Evolutionary conservation across 2,113 vertebrate genomes (phyloP).

Genomic region (Rattus norvegicus): GRCr8 NC_086031.1:78361001-78361500

Average conservation of each 20-base stretch:
- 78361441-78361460: constrained; percentile 57
- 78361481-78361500: constrained; percentile 62
- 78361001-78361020: constrained; percentile 42
- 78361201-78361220: neutral
- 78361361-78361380: constrained; percentile 66
- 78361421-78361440: constrained; percentile 67
- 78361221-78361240: neutral
- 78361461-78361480: constrained; percentile 56
- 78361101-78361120: neutral
- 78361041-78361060: neutral
- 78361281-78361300: constrained; percentile 22
- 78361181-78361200: neutral
- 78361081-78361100: neutral
- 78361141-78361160: neutral
- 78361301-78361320: constrained; percentile 62
- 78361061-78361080: neutral
- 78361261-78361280: constrained; percentile 45
- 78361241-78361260: constrained; percentile 30
- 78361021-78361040: neutral
- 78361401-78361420: constrained; percentile 73
- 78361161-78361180: neutral
- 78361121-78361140: neutral
- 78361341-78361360: constrained; percentile 68
- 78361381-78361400: constrained; percentile 45
- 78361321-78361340: constrained; percentile 57